phyloP scores from a whole-genome alignment of 2,113 vertebrate genomes.

The Rhabdornis inornatus region DNA sequence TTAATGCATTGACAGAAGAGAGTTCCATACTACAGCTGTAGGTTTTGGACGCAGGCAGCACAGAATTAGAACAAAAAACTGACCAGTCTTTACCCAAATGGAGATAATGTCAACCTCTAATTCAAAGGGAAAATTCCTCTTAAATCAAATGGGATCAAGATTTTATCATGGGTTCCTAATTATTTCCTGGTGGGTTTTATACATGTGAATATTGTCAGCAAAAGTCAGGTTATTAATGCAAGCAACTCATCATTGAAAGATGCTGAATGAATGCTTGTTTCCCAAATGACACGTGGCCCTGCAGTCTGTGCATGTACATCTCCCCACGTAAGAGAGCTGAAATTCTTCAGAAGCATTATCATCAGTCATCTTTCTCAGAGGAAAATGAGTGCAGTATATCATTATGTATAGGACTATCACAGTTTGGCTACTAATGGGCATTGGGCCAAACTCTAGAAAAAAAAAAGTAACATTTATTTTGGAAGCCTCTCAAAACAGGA shows the following conservation, averaged over 20 bases:
- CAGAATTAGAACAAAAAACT: background rate
- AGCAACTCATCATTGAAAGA: background rate
- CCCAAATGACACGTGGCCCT: background rate
- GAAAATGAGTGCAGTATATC: conserved; percentile 18
- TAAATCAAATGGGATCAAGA: background rate
- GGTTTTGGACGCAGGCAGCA: background rate
- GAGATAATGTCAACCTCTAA: background rate
- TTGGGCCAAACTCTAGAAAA: background rate
- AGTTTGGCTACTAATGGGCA: conserved; percentile 11
- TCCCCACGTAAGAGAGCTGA: conserved; percentile 29
- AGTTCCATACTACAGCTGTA: background rate
- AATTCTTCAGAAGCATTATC: conserved; percentile 39
- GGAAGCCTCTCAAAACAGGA: conserved; percentile 16
- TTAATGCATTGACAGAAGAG: background rate
- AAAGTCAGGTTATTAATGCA: background rate
- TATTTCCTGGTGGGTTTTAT: conserved; percentile 14
- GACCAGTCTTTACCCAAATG: background rate
- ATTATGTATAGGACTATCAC: background rate
- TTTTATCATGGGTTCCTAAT: background rate
- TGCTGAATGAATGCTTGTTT: conserved; percentile 22
- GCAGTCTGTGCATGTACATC: background rate
- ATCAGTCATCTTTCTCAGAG: conserved; percentile 17
- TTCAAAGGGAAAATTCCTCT: background rate
- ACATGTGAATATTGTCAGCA: background rate
- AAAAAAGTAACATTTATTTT: background rate